Conservation (phyloP, 2,888 invertebrate genomes). For the Microctonus hyperodae region DNA sequence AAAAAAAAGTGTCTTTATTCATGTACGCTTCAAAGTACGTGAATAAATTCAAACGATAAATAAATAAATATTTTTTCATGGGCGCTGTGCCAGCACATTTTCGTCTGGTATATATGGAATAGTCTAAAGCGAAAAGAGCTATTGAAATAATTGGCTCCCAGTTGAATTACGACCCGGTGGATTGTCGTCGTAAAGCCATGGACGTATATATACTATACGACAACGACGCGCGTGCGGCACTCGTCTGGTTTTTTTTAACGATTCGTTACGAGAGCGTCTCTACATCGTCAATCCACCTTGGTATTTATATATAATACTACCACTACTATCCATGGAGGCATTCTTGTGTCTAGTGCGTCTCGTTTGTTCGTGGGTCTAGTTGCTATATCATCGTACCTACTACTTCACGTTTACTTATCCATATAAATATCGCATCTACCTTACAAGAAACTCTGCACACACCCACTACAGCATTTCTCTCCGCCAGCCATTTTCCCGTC, state of each 20-base stretch:
- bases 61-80: background rate
- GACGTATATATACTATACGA: too few relatives aligned
- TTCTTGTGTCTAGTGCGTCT: too few relatives aligned
- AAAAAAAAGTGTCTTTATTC: background rate
- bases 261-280: constrained; percentile 31
- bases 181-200: constrained; percentile 47
- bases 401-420: constrained; percentile 17
- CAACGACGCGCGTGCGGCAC: constrained; percentile 3
- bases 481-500: constrained; percentile 14
- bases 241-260: constrained; percentile 35
- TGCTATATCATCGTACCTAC: constrained; percentile 18
- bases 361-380: constrained; percentile 24
- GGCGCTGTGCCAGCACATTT: constrained; percentile 5
- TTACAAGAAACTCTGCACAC: background rate
- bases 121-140: constrained; percentile 47
- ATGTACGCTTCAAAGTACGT: constrained; percentile 1
- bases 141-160: constrained; percentile 53
- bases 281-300: background rate
- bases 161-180: constrained; percentile 52
- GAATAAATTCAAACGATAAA: background rate
- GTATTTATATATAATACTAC: background rate
- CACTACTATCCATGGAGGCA: constrained; percentile 20
- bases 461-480: background rate
- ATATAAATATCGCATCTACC: constrained; percentile 4
- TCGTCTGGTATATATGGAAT: constrained; percentile 38